Evolutionary conservation across 2,888 invertebrate species (phyloP), one percentile per base, ranked within the genome.

Genomic region (Hemithea aestivaria): DNA sequence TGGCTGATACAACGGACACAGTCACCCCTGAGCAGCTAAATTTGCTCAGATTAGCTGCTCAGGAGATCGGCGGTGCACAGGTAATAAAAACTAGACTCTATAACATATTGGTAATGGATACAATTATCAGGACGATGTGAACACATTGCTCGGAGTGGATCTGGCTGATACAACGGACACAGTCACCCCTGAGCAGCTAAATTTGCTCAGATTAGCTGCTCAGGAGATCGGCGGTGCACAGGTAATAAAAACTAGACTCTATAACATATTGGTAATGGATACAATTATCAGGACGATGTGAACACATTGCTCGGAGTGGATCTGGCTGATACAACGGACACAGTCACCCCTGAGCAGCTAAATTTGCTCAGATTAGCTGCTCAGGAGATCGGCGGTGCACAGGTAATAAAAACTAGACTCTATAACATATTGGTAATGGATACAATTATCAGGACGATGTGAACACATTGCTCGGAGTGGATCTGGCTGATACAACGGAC

Each of bases 201-300:
- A 87, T 49, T 53, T 88, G 27, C 65, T 88, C 38, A 71, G 87
- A 53, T 59, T 88, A 10, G 88, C 88, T n/a, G 85, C 88, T 2
- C 87, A 87, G 61, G 83, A 87, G 53, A 84, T 87, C 0, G 83
- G 87, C 2, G 85, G 85, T 1, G 85, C 87, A 1, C 87, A 16
- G 16, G 16, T 16, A 16, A 16, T 16, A 4, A 16, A 4, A n/a
- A n/a, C n/a, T n/a, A n/a, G n/a, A n/a, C n/a, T n/a, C n/a, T n/a
- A n/a, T n/a, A n/a, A n/a, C n/a, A n/a, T n/a, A n/a, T 72, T 35
- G 62, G 61, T 0, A 80, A 81, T 47, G 71, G 74, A 11, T 80
- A 69, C 56, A 78, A 76, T 68, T 78, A 75, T 2, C 81, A 84
- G 25, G 80, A 68, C 24, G 82, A 85, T 32, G 69, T 77, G 1